Evolutionary conservation across 2,888 invertebrate species (phyloP).

Genomic region (Philereme vetulata): DNA sequence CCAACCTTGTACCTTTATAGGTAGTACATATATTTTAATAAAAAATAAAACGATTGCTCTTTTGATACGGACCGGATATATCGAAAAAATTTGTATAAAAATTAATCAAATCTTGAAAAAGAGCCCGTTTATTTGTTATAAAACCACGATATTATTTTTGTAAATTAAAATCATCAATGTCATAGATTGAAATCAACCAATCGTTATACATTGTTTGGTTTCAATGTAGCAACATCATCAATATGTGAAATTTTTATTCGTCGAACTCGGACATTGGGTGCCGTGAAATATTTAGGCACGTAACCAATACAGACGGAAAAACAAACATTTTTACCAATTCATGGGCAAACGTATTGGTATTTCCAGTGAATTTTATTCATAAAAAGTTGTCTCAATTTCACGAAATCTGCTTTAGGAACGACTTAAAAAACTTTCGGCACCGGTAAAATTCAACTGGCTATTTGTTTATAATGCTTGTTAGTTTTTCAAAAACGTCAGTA

Average conservation of each 20-base stretch:
- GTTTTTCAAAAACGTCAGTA: background rate
- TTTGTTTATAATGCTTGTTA: background rate
- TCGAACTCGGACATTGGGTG: constrained; percentile 51
- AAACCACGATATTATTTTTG: constrained; percentile 30
- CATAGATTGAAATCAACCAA: constrained; percentile 67
- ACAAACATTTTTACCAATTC: constrained; percentile 64
- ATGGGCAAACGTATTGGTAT: constrained; percentile 32
- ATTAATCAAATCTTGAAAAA: constrained; percentile 16
- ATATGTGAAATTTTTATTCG: constrained; percentile 76
- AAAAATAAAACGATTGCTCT: too few species aligned
- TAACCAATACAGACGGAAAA: constrained; percentile 59
- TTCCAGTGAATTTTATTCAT: constrained; percentile 15
- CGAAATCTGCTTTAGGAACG: constrained; percentile 12
- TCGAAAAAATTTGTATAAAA: too few species aligned
- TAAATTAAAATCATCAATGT: constrained; percentile 53
- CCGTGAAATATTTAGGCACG: constrained; percentile 66
- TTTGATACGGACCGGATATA: too few species aligned
- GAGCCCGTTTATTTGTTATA: constrained; percentile 15
- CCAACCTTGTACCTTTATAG: too few species aligned
- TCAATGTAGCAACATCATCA: constrained; percentile 72
- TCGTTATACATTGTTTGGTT: constrained; percentile 69
- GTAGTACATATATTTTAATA: too few species aligned
- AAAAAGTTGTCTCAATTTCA: constrained; percentile 13
- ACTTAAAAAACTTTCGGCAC: too few species aligned
- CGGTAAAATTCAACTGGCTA: too few species aligned